A percentile compares a stretch with the other conserved stretches of the same genome.
phyloP scores from a whole-genome alignment of 2,888 invertebrate genomes.

The Nephrocerus scutellatus region DNA sequence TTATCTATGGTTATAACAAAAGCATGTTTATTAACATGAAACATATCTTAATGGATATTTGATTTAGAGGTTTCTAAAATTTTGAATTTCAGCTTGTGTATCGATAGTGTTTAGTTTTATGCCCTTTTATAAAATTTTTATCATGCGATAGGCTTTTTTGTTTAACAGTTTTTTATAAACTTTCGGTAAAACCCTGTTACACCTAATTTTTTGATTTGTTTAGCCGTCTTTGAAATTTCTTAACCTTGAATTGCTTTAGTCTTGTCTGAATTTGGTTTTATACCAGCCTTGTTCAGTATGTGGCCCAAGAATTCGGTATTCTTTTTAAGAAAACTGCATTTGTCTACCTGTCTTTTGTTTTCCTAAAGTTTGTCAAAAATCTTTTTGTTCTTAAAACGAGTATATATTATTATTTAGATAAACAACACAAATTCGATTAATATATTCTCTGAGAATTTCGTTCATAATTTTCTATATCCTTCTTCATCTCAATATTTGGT shows the following conservation, averaged over 20 bases:
- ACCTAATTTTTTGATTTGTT: conserved; percentile 5
- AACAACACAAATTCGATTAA: conserved; percentile 7
- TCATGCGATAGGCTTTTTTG: conserved; percentile 7
- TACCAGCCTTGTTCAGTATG: not conserved
- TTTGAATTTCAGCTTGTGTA: too few relatives aligned
- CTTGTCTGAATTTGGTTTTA: too few relatives aligned
- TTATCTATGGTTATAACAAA: too few relatives aligned
- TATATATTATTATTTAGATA: conserved; percentile 5
- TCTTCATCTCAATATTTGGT: conserved; percentile 7
- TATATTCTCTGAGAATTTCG: conserved; percentile 11
- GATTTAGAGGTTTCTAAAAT: too few relatives aligned
- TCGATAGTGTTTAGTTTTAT: not conserved
- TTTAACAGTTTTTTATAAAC: not conserved
- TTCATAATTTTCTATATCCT: conserved; percentile 18
- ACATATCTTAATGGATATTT: too few relatives aligned
- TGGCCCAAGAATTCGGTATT: too few relatives aligned
- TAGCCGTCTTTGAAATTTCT: not conserved
- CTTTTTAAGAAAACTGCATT: not conserved
- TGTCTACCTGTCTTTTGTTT: not conserved
- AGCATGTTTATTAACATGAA: too few relatives aligned
- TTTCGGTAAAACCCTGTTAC: conserved; percentile 5
- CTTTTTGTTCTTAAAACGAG: conserved; percentile 1
- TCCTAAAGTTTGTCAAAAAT: not conserved
- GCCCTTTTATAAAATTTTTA: conserved; percentile 1
- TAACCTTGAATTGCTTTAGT: too few relatives aligned